A percentile compares a stretch with the other conserved stretches of the same genome.
phyloP scores from a whole-genome alignment of 2,797 vertebrate species.

The Xenopus petersii region DNA sequence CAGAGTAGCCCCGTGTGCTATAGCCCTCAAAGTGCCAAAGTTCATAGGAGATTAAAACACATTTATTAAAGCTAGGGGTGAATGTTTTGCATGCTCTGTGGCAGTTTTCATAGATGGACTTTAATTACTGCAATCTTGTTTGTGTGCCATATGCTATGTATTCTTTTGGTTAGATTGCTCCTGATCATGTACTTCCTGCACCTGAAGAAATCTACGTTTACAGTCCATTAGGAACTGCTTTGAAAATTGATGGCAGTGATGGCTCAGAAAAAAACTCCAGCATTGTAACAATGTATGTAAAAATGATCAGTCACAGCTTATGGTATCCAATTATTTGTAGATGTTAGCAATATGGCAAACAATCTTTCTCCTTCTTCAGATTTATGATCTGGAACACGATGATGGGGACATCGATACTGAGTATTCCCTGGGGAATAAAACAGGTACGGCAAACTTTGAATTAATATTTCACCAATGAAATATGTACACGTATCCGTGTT shows the following conservation, averaged over 20 bases:
- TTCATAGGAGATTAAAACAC: too few relatives aligned
- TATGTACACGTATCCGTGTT: too few relatives aligned
- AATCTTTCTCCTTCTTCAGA: slow-evolving; percentile 60
- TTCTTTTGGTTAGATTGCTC: slow-evolving; percentile 74
- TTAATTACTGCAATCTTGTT: too few relatives aligned
- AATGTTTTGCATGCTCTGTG: too few relatives aligned
- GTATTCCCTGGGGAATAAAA: slow-evolving; percentile 96
- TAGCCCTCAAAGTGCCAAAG: too few relatives aligned
- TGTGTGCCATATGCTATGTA: neutral
- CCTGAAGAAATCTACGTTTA: slow-evolving; percentile 87
- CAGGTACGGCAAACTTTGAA: slow-evolving; percentile 70
- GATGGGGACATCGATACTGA: slow-evolving; percentile 97
- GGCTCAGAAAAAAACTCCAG: slow-evolving; percentile 83
- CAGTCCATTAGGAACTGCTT: slow-evolving; percentile 89
- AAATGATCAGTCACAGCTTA: slow-evolving; percentile 25
- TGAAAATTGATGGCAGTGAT: slow-evolving; percentile 77
- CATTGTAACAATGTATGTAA: slow-evolving; percentile 89
- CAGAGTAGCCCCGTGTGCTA: too few relatives aligned
- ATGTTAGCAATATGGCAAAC: neutral
- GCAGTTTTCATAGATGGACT: too few relatives aligned
- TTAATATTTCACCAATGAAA: too few relatives aligned
- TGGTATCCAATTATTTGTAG: neutral
- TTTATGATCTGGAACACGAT: slow-evolving; percentile 99
- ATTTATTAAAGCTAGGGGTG: too few relatives aligned
- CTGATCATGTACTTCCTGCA: slow-evolving; percentile 88